Base-by-base conservation (phyloP, 2,888 invertebrate genomes). In the Parelbella ahira region DNA sequence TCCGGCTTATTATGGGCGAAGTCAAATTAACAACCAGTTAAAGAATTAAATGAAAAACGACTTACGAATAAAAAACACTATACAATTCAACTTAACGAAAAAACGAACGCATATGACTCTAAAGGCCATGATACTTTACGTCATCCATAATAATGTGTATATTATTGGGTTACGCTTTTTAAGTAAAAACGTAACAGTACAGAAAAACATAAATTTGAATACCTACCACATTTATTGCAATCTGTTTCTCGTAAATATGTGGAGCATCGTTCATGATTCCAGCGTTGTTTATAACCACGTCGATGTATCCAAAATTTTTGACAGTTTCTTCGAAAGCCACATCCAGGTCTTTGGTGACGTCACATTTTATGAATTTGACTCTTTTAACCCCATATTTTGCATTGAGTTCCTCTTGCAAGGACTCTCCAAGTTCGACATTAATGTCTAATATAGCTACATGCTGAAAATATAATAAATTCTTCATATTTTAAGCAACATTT, bases 191-290 rank as follows among this genome's bases (percentile, higher is more conserved):
- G n/a, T n/a, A n/a, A n/a, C n/a, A n/a, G n/a, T n/a, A n/a, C n/a
- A n/a, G n/a, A n/a, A 15, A 15, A 15, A 15, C 15, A 15, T 15
- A 15, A 15, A 15, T 15, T 8, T 13, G 1, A 11, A 25, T 7
- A 69, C 74, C 67, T 50, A 83, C 83, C 51, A 81, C 60, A 60
- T 84, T 84, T 5, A 84, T 53, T 20, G 70, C 68, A 12, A 83
- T 76, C 44, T 71, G 58, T 42, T 76, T 80, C 34, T 72, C 51
- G 49, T 69, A 80, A 1, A 54, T 50, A 20, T 64, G 57, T 2
- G 63, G 68, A 13, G 61, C 60, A 34, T 84, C 83, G 18, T 76
- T 78, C 65, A 78, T 62, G 1, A 77, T 66, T 1, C 74, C 79
- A 21, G 79, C 79, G 34, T 68, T 67, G 45, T 80, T 80, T 7